Conservation (phyloP, 2,797 vertebrate species). For the Delichon dasypus region DNA sequence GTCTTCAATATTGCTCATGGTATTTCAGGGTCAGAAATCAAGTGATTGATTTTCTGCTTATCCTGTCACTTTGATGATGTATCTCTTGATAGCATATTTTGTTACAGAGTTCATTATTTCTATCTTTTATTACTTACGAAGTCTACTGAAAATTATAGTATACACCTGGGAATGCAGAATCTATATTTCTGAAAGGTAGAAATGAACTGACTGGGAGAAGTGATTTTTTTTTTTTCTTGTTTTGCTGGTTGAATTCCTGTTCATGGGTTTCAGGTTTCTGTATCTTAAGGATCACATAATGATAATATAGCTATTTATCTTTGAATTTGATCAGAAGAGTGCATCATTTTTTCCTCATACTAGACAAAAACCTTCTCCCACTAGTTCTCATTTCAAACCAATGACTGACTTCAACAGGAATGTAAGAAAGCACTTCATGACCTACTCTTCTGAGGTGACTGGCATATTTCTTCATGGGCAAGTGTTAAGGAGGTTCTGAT, state of each 20-base stretch:
- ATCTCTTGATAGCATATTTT: constrained; percentile 39
- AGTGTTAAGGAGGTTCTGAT: background rate
- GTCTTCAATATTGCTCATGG: background rate
- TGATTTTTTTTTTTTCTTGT: background rate
- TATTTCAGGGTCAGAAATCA: constrained; percentile 35
- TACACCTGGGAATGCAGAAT: background rate
- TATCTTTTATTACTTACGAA: constrained; percentile 13
- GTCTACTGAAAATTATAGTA: constrained; percentile 26
- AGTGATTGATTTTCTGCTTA: constrained; percentile 45
- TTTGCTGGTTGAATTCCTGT: background rate
- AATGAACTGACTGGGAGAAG: background rate
- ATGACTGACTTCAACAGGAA: background rate
- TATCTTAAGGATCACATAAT: background rate
- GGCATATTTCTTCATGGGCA: background rate
- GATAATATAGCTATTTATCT: background rate
- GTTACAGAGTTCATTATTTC: constrained; percentile 49
- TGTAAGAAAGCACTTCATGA: background rate
- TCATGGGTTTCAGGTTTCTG: background rate
- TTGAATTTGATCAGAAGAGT: background rate
- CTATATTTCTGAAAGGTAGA: background rate
- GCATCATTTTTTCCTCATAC: fast-evolving
- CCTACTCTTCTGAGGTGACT: background rate
- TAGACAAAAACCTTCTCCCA: background rate
- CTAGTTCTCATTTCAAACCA: background rate
- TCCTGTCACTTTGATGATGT: background rate